phyloP scores from a whole-genome alignment of 2,113 vertebrate genomes.

The Diphyllodes magnificus region DNA sequence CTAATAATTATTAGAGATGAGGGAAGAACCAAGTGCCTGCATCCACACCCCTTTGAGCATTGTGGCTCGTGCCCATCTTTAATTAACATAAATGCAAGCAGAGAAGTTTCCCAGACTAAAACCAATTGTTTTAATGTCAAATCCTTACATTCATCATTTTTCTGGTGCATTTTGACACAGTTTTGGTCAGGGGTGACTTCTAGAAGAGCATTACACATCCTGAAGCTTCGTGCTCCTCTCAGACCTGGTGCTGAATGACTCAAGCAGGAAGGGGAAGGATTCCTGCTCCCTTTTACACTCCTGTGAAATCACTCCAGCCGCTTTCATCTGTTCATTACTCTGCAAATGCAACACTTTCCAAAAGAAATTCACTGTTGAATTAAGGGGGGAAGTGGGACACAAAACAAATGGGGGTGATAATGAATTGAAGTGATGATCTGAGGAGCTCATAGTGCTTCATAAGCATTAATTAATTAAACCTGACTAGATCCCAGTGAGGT shows the following conservation, averaged over 20 bases:
- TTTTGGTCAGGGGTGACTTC: neutral
- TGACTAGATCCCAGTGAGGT: neutral
- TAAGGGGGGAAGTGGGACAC: constrained; percentile 3
- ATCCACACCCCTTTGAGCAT: neutral
- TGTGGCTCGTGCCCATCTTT: neutral
- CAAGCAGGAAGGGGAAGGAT: neutral
- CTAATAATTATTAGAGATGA: constrained; percentile 43
- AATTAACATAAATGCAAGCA: neutral
- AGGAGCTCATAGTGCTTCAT: constrained; percentile 36
- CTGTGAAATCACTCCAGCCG: constrained; percentile 1
- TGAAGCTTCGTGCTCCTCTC: neutral
- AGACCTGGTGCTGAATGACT: neutral
- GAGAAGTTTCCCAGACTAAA: neutral
- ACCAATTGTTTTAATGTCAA: neutral
- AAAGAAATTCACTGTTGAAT: constrained; percentile 25
- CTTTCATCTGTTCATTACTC: constrained; percentile 38
- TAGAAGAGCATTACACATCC: neutral
- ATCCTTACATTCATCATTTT: neutral
- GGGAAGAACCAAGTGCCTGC: neutral
- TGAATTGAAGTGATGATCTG: constrained; percentile 53
- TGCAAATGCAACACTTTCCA: constrained; percentile 29
- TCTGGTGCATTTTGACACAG: neutral
- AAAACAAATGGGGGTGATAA: constrained; percentile 48
- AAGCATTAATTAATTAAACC: constrained; percentile 55
- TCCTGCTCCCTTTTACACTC: neutral